phyloP scores from a whole-genome alignment of 2,797 vertebrate genomes.

The Silurus aristotelis region DNA sequence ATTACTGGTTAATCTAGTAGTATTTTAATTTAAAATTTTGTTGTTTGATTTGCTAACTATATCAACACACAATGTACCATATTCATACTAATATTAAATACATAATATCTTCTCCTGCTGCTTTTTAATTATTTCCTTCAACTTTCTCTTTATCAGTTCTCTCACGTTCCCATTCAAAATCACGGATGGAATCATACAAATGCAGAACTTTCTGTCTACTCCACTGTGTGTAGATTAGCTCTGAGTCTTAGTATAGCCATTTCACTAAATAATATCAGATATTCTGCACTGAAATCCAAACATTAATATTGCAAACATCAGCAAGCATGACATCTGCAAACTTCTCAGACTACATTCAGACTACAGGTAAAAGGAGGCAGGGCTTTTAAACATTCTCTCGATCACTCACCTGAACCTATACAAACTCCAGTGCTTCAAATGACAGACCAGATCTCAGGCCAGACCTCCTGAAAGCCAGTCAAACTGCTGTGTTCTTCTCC shows the following conservation, averaged over 20 bases:
- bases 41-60: background rate
- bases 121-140: background rate
- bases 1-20: background rate
- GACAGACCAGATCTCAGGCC: constrained; percentile 22
- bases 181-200: background rate
- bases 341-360: background rate
- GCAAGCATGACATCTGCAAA: background rate
- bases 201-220: background rate
- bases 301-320: background rate
- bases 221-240: background rate
- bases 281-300: background rate
- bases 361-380: background rate
- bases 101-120: background rate
- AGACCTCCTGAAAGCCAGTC: background rate
- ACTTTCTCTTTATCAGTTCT: background rate
- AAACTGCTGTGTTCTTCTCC: background rate
- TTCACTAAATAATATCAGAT: background rate
- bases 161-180: background rate
- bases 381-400: constrained; percentile 13
- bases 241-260: background rate
- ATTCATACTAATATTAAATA: background rate
- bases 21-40: background rate
- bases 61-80: background rate
- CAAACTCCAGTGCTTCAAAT: constrained; percentile 20
- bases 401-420: constrained; percentile 45